phyloP scores from a whole-genome alignment of 2,888 invertebrate genomes.

The Cynaeus angustus region DNA sequence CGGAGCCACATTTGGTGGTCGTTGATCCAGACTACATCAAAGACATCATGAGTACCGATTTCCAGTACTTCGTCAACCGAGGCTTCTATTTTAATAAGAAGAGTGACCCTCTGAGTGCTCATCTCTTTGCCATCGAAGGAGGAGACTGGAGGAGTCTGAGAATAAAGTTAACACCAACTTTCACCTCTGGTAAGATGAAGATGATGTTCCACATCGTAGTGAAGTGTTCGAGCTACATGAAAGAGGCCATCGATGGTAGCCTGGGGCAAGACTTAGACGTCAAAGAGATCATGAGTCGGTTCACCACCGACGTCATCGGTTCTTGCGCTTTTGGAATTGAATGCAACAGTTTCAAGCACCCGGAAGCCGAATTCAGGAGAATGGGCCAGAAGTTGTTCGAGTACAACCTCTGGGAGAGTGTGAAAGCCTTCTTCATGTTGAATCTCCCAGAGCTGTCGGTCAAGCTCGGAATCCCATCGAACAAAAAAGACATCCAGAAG shows the following conservation, averaged over 20 bases:
- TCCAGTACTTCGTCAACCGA: conserved; percentile 60
- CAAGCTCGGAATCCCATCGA: conserved; percentile 47
- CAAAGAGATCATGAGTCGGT: conserved; percentile 73
- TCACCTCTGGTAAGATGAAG: conserved; percentile 61
- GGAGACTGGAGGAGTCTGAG: conserved; percentile 71
- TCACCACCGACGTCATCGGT: conserved; percentile 76
- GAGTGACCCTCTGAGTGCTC: conserved; percentile 57
- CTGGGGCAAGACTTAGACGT: conserved; percentile 52
- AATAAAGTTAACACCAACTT: conserved; percentile 68
- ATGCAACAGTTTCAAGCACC: conserved; percentile 73
- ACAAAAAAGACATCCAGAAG: conserved; percentile 55
- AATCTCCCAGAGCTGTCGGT: conserved; percentile 52
- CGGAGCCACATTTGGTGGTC: conserved; percentile 58
- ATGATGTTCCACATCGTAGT: conserved; percentile 70
- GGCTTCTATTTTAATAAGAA: conserved; percentile 57
- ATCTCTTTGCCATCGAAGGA: conserved; percentile 60
- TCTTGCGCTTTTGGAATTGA: conserved; percentile 76
- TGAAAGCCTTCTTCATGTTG: conserved; percentile 49
- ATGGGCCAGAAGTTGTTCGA: conserved; percentile 64
- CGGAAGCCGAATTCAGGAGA: conserved; percentile 64
- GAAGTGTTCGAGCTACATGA: conserved; percentile 64
- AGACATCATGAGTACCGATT: conserved; percentile 61
- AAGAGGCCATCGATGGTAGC: conserved; percentile 52
- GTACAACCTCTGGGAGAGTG: conserved; percentile 52
- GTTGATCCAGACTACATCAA: conserved; percentile 60